These are phyloP conservation scores for Portunus trituberculatus DNA, from an alignment of 1,140 invertebrate species.

Conservation along the genomic window DNA sequence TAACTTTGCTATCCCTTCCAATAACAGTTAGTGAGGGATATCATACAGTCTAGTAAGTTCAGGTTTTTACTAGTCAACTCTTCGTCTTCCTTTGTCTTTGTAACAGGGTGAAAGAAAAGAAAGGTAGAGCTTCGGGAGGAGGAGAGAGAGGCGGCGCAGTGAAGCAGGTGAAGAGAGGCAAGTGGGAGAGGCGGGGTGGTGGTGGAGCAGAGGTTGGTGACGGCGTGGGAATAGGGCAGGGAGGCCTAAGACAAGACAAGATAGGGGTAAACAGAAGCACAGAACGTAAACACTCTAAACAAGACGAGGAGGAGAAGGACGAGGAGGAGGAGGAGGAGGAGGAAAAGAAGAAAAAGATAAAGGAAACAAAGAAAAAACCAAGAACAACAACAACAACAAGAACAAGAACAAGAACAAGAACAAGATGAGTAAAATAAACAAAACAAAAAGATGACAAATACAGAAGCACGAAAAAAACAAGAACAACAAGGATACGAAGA, in stretches of 20 bases:
- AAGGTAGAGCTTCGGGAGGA: too few species aligned
- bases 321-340: neutral
- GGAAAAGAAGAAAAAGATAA: neutral
- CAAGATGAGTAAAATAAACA: neutral
- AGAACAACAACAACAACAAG: neutral
- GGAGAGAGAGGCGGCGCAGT: too few species aligned
- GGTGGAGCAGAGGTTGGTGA: neutral
- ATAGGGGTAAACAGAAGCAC: neutral
- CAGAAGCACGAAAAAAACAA: neutral
- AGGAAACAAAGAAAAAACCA: neutral
- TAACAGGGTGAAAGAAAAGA: too few species aligned
- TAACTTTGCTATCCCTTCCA: too few species aligned
- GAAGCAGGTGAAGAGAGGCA: too few species aligned
- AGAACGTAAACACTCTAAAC: neutral
- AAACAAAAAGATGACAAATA: neutral
- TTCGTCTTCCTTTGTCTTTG: too few species aligned
- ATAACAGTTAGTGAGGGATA: too few species aligned
- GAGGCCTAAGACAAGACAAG: neutral
- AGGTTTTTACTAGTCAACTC: too few species aligned
- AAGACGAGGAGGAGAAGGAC: neutral
- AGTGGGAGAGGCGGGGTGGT: neutral
- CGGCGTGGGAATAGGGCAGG: neutral
- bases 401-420: neutral
- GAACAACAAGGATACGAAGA: neutral
- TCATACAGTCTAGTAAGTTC: too few species aligned